Base-by-base conservation (phyloP, 2,888 invertebrate species). In the Panzeria rudis region DNA sequence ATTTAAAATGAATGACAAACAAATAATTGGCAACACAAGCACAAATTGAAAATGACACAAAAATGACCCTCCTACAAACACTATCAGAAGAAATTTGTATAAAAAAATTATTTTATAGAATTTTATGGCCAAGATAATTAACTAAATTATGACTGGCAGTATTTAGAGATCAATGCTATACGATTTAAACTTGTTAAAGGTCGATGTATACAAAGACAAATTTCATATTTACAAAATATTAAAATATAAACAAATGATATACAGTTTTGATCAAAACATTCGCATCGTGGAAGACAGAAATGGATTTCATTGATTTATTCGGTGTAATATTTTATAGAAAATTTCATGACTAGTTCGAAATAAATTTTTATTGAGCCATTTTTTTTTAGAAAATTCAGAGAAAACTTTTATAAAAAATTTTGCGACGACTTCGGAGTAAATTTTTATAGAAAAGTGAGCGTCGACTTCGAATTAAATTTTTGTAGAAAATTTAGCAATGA, bases 181-280 rank as follows among this genome's bases (percentile, higher is more conserved):
- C 44, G 59, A 80, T 76, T 80, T 80, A 84, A 71, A 77, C 72
- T 84, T 81, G 80, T n/a, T 47, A 81, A 81, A 84, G 77, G 80
- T 81, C 62, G 29, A 44, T 44, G 23, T 59, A 56, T 29, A 50
- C 7, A 56, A 62, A 38, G 20, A 41, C 4, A 20, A 59, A 41
- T 61, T 54, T 25, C 1, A 38, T 61, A 20, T 15, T 29, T 15
- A 32, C n/a, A 32, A 9, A 15, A 15, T 29, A 29, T 4, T 29
- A 29, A 29, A 1, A 35, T 59, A 9, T 7, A 54, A 13, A 59
- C 8, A 32, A 9, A 59, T 11, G n/a, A 17, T 23, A 23, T 20
- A 25, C 25, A 35, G 11, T 32, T 7, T 9, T 32, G 20, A 20
- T 2, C 44, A 44, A 15, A 44, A 44, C 15, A 15, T 4, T 44